Percentiles rank a stretch among this genome's conserved stretches.
Conservation (phyloP, 2,113 vertebrate genomes). For the Hyla sarda region DNA sequence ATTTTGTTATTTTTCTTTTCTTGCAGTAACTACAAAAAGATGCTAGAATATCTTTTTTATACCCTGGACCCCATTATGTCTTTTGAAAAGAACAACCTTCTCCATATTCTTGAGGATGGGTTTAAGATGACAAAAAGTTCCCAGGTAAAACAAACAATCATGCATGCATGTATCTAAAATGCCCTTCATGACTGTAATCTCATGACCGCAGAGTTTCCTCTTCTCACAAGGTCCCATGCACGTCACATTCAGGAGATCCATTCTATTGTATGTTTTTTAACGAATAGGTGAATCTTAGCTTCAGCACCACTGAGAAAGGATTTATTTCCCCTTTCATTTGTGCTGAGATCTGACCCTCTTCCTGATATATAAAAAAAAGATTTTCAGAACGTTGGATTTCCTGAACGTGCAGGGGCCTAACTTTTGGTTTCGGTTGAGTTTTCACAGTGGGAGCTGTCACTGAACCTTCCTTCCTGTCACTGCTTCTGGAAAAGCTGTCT, state of each 20-base stretch:
- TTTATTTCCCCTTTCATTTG: not conserved
- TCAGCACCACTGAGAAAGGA: not conserved
- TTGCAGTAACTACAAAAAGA: constrained; percentile 72
- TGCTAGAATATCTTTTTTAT: constrained; percentile 82
- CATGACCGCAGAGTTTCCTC: not conserved
- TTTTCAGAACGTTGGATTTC: not conserved
- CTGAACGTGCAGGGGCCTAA: not conserved
- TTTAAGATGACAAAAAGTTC: constrained; percentile 73
- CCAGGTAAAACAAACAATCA: too few relatives aligned
- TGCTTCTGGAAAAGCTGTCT: not conserved
- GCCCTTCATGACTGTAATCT: not conserved
- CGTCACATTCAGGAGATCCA: not conserved
- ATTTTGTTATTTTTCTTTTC: constrained; percentile 45
- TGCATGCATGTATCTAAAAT: not conserved
- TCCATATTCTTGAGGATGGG: constrained; percentile 78
- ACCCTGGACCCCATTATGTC: constrained; percentile 71
- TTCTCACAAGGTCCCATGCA: not conserved
- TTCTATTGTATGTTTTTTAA: not conserved
- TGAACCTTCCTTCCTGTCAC: not conserved
- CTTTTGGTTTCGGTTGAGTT: not conserved
- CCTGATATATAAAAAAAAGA: not conserved
- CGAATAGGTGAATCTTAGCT: not conserved
- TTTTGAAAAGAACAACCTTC: constrained; percentile 74
- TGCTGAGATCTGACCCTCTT: not conserved
- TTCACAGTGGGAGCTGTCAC: not conserved